A percentile compares a stretch with the other conserved stretches of the same genome.
These are phyloP conservation scores for Pluvialis apricaria DNA, from an alignment of 2,113 vertebrate genomes.

Conservation along the genomic window DNA sequence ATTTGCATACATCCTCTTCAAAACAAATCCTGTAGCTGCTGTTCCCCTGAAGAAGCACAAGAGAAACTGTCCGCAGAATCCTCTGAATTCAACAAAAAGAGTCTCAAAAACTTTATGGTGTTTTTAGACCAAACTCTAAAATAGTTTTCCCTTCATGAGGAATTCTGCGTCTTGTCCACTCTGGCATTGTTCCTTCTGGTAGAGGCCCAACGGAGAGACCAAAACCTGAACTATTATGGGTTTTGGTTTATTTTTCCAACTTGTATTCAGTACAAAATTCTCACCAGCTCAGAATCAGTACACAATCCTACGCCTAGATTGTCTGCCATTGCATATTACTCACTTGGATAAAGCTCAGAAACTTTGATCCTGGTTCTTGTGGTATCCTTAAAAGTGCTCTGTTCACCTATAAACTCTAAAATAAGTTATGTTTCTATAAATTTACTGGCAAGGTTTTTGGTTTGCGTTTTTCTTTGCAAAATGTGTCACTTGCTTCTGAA, in stretches of 20 bases:
- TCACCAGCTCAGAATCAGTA: not conserved
- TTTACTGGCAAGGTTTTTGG: not conserved
- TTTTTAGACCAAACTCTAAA: not conserved
- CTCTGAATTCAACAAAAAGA: not conserved
- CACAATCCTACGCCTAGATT: not conserved
- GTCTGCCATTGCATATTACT: not conserved
- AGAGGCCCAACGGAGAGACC: not conserved
- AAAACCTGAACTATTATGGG: not conserved
- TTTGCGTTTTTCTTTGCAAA: not conserved
- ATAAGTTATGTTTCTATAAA: not conserved
- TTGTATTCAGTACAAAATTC: not conserved
- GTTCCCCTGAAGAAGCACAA: not conserved
- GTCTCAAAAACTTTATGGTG: not conserved
- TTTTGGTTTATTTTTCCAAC: not conserved
- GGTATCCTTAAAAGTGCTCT: not conserved
- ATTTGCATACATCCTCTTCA: rapidly evolving
- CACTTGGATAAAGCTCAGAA: not conserved
- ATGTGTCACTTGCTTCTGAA: constrained; percentile 12
- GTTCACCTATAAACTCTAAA: not conserved
- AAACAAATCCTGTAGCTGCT: not conserved
- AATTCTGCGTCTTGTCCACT: not conserved
- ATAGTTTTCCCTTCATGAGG: not conserved
- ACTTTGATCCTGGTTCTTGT: not conserved
- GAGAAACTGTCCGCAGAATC: not conserved
- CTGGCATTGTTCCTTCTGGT: not conserved